phyloP scores from a whole-genome alignment of 2,797 vertebrate species.

The Spinus olivaceus region DNA sequence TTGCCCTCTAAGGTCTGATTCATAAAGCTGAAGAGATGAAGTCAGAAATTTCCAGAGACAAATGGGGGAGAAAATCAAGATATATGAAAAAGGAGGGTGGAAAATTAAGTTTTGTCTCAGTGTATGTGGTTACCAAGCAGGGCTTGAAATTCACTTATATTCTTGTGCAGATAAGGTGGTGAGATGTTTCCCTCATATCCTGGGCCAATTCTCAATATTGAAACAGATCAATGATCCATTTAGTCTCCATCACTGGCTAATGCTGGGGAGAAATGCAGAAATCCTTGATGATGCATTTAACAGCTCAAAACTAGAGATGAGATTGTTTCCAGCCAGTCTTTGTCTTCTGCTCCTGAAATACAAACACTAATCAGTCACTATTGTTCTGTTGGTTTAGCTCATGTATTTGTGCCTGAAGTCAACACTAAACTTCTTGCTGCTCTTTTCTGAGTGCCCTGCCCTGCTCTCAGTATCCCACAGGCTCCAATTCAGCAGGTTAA shows the following conservation, averaged over 20 bases:
- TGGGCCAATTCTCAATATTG: not conserved
- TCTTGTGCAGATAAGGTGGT: constrained; percentile 32
- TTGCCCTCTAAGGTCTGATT: constrained; percentile 52
- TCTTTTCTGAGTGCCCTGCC: not conserved
- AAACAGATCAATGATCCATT: constrained; percentile 12
- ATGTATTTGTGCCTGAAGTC: not conserved
- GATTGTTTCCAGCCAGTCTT: not conserved
- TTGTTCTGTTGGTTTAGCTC: not conserved
- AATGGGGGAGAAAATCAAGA: constrained; percentile 55
- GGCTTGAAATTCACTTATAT: constrained; percentile 50
- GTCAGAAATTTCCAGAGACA: constrained; percentile 49
- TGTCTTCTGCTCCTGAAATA: not conserved
- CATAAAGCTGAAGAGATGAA: constrained; percentile 58
- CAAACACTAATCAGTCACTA: not conserved
- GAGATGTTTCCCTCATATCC: constrained; percentile 16
- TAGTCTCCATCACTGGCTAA: not conserved
- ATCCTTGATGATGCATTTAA: not conserved
- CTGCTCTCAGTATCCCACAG: not conserved
- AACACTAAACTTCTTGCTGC: not conserved
- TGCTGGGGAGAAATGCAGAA: not conserved
- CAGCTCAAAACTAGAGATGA: not conserved
- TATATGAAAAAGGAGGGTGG: constrained; percentile 46
- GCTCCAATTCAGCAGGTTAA: not conserved
- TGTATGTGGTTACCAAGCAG: constrained; percentile 48
- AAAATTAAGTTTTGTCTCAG: constrained; percentile 52